A percentile compares a stretch with the other conserved stretches of the same genome.
Conservation (phyloP, 2,113 vertebrate genomes). For the Cyphomyrus discorhynchus region DNA sequence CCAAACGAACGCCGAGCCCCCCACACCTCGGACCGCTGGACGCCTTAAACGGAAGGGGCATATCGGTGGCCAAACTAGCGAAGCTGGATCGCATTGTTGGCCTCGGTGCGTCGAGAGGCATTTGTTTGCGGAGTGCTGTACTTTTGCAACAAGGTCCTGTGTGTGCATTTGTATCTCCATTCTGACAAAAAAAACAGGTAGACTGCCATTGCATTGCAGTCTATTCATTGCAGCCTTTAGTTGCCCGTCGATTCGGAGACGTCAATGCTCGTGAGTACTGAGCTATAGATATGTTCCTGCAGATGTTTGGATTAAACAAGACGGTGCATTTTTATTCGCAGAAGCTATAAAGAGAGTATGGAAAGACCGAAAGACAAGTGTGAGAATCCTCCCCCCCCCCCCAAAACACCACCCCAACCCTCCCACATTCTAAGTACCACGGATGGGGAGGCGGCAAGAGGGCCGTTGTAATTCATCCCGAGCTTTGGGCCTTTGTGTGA, state of each 20-base stretch:
- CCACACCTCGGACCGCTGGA: background rate
- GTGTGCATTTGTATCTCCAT: slow-evolving; percentile 41
- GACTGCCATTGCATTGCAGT: background rate
- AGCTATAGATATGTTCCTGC: slow-evolving; percentile 46
- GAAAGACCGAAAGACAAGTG: slow-evolving; percentile 71
- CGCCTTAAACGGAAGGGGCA: background rate
- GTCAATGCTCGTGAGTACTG: slow-evolving; percentile 42
- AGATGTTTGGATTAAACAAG: slow-evolving; percentile 61
- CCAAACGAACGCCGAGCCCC: slow-evolving; percentile 56
- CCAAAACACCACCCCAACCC: slow-evolving; percentile 44
- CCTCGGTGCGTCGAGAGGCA: background rate
- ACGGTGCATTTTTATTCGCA: slow-evolving; percentile 56
- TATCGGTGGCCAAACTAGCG: background rate
- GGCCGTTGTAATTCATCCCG: slow-evolving; percentile 98
- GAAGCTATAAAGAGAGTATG: slow-evolving; percentile 50
- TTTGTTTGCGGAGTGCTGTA: background rate
- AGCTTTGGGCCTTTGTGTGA: slow-evolving; percentile 95
- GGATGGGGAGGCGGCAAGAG: slow-evolving; percentile 82
- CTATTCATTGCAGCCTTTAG: slow-evolving; percentile 37
- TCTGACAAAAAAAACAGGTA: background rate
- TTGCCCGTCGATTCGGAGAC: slow-evolving; percentile 47
- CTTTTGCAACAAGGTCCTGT: background rate
- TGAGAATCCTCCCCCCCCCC: background rate
- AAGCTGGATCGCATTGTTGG: background rate
- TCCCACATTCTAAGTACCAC: slow-evolving; percentile 66